Conservation (phyloP, 2,113 vertebrate genomes). For the Triplophysa siluroides region DNA sequence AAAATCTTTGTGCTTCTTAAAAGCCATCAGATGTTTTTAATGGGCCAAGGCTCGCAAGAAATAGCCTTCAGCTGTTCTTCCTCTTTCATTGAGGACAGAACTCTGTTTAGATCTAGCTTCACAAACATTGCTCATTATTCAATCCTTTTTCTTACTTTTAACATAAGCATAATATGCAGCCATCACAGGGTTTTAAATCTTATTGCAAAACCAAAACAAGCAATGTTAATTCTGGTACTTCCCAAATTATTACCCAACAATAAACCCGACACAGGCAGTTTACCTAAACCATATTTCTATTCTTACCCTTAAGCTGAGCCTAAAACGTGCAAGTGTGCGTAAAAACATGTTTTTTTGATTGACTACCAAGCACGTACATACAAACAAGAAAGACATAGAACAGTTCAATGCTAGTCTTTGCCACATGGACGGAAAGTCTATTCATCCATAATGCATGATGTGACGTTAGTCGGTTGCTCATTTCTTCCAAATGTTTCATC, state of each 20-base stretch:
- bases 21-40: slow-evolving; percentile 35
- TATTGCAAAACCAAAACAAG: slow-evolving; percentile 16
- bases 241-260: background rate
- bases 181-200: slow-evolving; percentile 12
- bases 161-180: background rate
- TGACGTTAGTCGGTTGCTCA: slow-evolving; percentile 27
- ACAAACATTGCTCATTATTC: background rate
- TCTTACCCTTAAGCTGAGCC: background rate
- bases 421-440: slow-evolving; percentile 9
- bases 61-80: slow-evolving; percentile 14
- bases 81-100: background rate
- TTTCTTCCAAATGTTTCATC: slow-evolving; percentile 35
- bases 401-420: slow-evolving; percentile 2
- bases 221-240: background rate
- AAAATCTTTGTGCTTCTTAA: slow-evolving; percentile 14
- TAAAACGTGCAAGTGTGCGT: background rate
- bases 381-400: slow-evolving; percentile 9
- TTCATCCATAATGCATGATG: slow-evolving; percentile 37
- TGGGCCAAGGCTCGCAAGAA: slow-evolving; percentile 1
- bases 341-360: background rate
- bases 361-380: background rate
- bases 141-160: background rate
- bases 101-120: background rate
- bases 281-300: slow-evolving; percentile 17
- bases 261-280: background rate